phyloP scores from a whole-genome alignment of 2,113 vertebrate genomes.

The Emydocephalus ijimae region DNA sequence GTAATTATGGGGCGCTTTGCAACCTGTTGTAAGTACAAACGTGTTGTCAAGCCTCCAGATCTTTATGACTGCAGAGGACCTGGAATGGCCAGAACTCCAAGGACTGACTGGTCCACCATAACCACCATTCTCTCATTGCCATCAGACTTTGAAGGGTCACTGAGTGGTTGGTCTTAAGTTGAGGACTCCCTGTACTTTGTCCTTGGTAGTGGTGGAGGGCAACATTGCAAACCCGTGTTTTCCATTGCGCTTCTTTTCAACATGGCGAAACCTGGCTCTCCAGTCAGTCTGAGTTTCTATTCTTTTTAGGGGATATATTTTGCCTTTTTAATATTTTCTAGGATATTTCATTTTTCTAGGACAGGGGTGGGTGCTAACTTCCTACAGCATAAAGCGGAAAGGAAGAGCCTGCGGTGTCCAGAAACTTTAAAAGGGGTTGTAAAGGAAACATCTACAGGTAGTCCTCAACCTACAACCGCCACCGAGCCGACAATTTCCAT shows the following conservation, averaged over 20 bases:
- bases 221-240: neutral
- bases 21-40: neutral
- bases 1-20: neutral
- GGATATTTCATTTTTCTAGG: too few relatives aligned
- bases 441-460: neutral
- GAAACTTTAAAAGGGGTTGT: neutral
- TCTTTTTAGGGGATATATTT: too few relatives aligned
- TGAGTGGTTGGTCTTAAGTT: neutral
- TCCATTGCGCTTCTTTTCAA: neutral
- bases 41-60: neutral
- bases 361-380: too few relatives aligned
- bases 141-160: neutral
- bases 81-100: neutral
- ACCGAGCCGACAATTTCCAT: too few relatives aligned
- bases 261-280: neutral
- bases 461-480: accelerated
- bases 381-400: neutral
- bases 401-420: neutral
- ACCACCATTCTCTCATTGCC: neutral
- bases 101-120: neutral
- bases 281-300: too few relatives aligned
- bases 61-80: neutral
- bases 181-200: neutral
- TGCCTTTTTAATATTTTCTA: too few relatives aligned
- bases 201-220: neutral